Percentiles rank a stretch among this genome's conserved stretches.
Conservation (phyloP, 1,140 invertebrate species). For the Drosophila pruinosa region DNA sequence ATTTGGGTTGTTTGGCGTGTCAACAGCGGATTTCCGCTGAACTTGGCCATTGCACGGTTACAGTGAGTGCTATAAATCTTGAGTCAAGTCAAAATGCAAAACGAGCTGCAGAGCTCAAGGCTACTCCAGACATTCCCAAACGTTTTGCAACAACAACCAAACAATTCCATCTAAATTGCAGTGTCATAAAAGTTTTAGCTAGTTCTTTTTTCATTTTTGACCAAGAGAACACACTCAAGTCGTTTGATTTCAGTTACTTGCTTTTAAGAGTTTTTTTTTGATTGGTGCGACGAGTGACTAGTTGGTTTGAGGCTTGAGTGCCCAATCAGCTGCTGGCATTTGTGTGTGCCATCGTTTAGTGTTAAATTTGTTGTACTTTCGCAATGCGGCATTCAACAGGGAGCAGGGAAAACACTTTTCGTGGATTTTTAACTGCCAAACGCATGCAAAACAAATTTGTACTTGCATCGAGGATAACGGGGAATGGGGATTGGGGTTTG, state of each 20-base stretch:
- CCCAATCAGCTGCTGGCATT: conserved; percentile 57
- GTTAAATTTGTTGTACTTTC: conserved; percentile 33
- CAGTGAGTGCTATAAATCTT: conserved; percentile 62
- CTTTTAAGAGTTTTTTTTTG: background rate
- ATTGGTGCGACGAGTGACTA: background rate
- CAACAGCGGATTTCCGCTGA: conserved; percentile 66
- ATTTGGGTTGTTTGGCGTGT: conserved; percentile 60
- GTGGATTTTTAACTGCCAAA: conserved; percentile 59
- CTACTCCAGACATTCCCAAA: conserved; percentile 22
- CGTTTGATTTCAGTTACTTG: conserved; percentile 11
- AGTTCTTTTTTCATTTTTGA: conserved; percentile 29
- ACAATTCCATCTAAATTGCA: conserved; percentile 55
- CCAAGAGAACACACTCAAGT: conserved; percentile 39
- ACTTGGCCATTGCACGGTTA: conserved; percentile 59
- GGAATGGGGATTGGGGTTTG: too few relatives aligned
- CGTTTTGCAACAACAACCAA: conserved; percentile 5
- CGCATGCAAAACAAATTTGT: conserved; percentile 70
- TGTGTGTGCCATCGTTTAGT: conserved; percentile 39
- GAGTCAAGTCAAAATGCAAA: conserved; percentile 39
- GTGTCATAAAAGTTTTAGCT: conserved; percentile 67
- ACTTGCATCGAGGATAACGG: conserved; percentile 17
- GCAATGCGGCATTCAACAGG: background rate
- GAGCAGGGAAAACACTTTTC: background rate
- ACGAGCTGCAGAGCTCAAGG: conserved; percentile 14
- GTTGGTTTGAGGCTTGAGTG: conserved; percentile 47